These are phyloP conservation scores for Lagopus muta DNA, from an alignment of 2,113 vertebrate species.

Conservation along the genomic window DNA sequence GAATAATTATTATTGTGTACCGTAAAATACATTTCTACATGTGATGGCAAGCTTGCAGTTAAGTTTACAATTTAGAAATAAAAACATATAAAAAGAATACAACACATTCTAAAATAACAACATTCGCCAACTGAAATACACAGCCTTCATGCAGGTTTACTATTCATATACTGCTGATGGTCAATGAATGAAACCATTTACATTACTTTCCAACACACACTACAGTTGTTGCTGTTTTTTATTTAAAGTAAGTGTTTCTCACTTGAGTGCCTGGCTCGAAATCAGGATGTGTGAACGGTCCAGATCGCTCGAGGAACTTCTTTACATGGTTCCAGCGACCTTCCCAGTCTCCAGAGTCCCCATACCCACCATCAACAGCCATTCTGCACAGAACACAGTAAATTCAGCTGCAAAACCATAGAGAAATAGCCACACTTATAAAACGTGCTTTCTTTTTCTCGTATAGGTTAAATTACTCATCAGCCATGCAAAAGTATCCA, in stretches of 20 bases:
- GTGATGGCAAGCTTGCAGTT: neutral
- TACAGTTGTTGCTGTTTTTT: constrained; percentile 60
- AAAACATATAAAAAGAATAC: neutral
- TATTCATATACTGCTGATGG: neutral
- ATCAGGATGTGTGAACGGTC: constrained; percentile 98
- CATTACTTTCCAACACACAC: constrained; percentile 52
- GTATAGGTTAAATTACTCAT: neutral
- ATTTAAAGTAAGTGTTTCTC: constrained; percentile 80
- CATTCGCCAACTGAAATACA: neutral
- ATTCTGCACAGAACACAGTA: constrained; percentile 91
- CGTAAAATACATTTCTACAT: neutral
- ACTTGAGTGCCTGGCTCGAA: constrained; percentile 97
- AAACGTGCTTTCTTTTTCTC: neutral
- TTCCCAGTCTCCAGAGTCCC: constrained; percentile 91
- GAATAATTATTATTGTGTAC: neutral
- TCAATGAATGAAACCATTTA: neutral
- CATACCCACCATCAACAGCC: constrained; percentile 94
- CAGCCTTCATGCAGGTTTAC: neutral
- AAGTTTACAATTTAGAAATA: neutral
- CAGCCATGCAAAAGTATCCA: neutral
- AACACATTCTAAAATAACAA: neutral
- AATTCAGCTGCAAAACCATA: constrained; percentile 81
- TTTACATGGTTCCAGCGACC: constrained; percentile 97
- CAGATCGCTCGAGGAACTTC: constrained; percentile 97
- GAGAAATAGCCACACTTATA: constrained; percentile 50